Evolutionary conservation across 2,113 vertebrate species (phyloP).

Genomic region (Pangasianodon hypophthalmus): DNA sequence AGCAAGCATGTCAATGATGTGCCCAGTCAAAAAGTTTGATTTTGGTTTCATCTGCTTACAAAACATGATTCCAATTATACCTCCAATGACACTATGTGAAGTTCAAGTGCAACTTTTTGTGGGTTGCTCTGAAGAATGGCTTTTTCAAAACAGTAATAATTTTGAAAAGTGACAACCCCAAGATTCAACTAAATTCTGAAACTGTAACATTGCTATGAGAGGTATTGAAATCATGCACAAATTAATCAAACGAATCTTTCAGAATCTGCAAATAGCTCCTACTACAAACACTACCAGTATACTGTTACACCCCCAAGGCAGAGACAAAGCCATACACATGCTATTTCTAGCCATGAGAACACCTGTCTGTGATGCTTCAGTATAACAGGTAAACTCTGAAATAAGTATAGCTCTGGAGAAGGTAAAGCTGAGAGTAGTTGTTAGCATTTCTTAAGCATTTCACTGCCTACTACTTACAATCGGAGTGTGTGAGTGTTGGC

Average conservation of each 20-base stretch:
- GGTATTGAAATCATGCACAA: background rate
- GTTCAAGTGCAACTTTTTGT: background rate
- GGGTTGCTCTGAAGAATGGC: background rate
- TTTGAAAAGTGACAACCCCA: background rate
- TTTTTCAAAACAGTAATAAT: background rate
- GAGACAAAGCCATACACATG: background rate
- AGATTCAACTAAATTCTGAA: background rate
- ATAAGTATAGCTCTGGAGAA: background rate
- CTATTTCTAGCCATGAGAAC: background rate
- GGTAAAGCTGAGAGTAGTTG: background rate
- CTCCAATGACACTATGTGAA: background rate
- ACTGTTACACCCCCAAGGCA: background rate
- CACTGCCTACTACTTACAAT: background rate
- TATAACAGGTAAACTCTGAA: background rate
- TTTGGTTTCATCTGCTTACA: background rate
- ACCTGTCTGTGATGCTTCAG: background rate
- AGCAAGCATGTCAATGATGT: background rate
- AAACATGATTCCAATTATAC: background rate
- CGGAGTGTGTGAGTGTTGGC: conserved; percentile 8
- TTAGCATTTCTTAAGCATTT: background rate
- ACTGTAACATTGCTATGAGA: background rate
- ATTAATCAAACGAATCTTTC: background rate
- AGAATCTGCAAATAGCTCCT: too few relatives aligned
- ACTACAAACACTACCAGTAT: background rate
- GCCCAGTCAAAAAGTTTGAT: background rate